Evolutionary conservation across 2,797 vertebrate species (phyloP).

Genomic region (Melanotaenia nigrans): DNA sequence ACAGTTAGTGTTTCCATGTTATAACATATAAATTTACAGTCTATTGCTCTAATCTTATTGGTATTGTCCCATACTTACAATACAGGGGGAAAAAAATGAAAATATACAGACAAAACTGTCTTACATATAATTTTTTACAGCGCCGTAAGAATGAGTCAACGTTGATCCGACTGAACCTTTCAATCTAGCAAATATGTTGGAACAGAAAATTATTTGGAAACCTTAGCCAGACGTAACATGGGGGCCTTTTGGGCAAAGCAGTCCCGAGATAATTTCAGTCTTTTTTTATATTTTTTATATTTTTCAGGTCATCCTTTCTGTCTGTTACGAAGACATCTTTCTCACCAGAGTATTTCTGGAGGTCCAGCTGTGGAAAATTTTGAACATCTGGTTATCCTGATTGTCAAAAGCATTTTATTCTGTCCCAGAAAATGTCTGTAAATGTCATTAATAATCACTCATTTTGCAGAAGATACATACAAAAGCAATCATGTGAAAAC

Average conservation of each 20-base stretch:
- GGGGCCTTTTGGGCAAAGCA: not conserved
- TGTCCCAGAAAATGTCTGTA: not conserved
- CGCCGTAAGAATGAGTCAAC: not conserved
- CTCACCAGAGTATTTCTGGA: constrained; percentile 15
- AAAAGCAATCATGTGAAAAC: not conserved
- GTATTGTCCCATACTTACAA: too few relatives aligned
- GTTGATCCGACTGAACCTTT: not conserved
- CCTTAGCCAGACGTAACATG: not conserved
- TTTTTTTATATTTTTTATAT: not conserved
- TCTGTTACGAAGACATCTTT: not conserved
- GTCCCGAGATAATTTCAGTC: not conserved
- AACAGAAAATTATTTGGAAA: not conserved
- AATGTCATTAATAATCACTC: not conserved
- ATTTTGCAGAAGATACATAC: not conserved
- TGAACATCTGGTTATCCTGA: not conserved
- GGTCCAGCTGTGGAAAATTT: not conserved
- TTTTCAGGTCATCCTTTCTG: not conserved
- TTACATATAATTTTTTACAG: too few relatives aligned
- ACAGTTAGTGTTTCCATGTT: too few relatives aligned
- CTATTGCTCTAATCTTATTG: too few relatives aligned
- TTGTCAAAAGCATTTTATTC: constrained; percentile 13
- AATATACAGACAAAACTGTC: too few relatives aligned
- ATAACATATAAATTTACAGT: too few relatives aligned
- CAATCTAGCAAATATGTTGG: not conserved
- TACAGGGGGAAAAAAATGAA: too few relatives aligned